Percentiles rank a stretch among this genome's conserved stretches.
These are phyloP conservation scores for Dryobates pubescens DNA, from an alignment of 2,797 vertebrate species.

Conservation along the genomic window DNA sequence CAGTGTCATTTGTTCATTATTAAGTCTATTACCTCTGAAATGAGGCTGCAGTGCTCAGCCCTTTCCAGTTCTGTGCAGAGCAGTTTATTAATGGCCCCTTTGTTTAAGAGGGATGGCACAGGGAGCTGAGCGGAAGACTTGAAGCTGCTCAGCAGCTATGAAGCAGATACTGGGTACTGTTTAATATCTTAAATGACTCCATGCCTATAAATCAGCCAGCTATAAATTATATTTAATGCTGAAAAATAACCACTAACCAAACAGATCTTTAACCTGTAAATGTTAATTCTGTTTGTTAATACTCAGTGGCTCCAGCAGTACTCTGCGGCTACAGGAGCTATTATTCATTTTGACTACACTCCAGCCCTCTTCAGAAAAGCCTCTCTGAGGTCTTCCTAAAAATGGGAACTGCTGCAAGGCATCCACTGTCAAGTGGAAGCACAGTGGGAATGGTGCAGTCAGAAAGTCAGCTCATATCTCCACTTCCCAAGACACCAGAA, in stretches of 20 bases:
- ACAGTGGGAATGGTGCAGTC: not conserved
- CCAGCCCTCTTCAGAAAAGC: slow-evolving; percentile 5
- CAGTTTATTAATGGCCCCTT: slow-evolving; percentile 60
- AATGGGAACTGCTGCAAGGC: not conserved
- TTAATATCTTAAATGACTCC: slow-evolving; percentile 55
- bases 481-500: not conserved
- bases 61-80: not conserved
- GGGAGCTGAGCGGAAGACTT: not conserved
- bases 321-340: not conserved
- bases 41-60: slow-evolving; percentile 35
- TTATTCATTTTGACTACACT: slow-evolving; percentile 48
- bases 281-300: slow-evolving; percentile 65
- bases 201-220: slow-evolving; percentile 32
- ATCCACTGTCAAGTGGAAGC: not conserved
- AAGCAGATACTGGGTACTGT: slow-evolving; percentile 22
- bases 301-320: slow-evolving; percentile 17
- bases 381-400: not conserved
- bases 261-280: slow-evolving; percentile 66
- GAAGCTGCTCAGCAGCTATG: slow-evolving; percentile 32
- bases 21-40: slow-evolving; percentile 63
- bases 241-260: slow-evolving; percentile 58
- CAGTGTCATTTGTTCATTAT: slow-evolving; percentile 52
- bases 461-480: not conserved
- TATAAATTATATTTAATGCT: slow-evolving; percentile 55
- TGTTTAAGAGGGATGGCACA: slow-evolving; percentile 45